A percentile compares a stretch with the other conserved stretches of the same genome.
Evolutionary conservation across 1,140 invertebrate genomes (phyloP).

Genomic region (Limonius californicus): DNA sequence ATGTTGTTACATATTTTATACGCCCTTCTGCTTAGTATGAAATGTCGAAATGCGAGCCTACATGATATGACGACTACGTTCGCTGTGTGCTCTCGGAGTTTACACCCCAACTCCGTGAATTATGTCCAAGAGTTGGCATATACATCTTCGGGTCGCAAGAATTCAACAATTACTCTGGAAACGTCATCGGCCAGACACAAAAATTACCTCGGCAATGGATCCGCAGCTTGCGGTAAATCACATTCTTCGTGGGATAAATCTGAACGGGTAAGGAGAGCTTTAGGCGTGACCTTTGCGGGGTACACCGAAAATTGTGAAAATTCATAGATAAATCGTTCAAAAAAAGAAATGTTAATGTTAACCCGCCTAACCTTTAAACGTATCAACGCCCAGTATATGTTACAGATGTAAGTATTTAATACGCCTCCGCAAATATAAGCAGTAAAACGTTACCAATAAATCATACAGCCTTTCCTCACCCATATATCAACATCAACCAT

Average conservation of each 20-base stretch:
- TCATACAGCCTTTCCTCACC: slow-evolving; percentile 10
- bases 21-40: background rate
- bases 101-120: background rate
- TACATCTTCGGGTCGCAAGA: no score
- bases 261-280: no score
- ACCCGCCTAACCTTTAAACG: background rate
- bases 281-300: no score
- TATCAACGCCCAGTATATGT: slow-evolving; percentile 4
- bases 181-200: no score
- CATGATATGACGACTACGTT: background rate
- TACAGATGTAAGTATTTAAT: slow-evolving; percentile 6
- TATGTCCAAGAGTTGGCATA: no score
- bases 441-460: slow-evolving; percentile 3
- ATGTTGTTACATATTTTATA: slow-evolving; percentile 1
- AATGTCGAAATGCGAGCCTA: slow-evolving; percentile 1
- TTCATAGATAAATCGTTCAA: no score
- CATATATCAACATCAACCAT: slow-evolving; percentile 3
- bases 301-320: no score
- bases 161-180: no score
- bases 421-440: slow-evolving; percentile 1
- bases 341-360: no score
- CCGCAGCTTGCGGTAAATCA: no score
- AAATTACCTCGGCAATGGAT: no score
- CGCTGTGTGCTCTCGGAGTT: background rate
- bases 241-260: no score